Percentiles rank a stretch among this genome's conserved stretches.
phyloP scores from a whole-genome alignment of 2,888 invertebrate species.

The Dicyrtomina minuta region DNA sequence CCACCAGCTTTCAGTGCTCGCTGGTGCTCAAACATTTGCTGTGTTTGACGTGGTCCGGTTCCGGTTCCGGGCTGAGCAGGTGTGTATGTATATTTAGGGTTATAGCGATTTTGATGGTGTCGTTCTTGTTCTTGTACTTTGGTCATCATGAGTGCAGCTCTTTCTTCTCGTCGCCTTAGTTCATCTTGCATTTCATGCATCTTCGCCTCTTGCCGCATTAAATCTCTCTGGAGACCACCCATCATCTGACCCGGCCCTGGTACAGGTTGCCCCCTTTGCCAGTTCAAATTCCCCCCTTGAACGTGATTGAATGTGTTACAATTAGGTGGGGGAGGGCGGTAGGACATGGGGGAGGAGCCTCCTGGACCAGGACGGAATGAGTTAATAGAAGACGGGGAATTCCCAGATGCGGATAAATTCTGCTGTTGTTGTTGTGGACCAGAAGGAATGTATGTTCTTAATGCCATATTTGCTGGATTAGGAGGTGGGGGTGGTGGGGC shows the following conservation, averaged over 20 bases:
- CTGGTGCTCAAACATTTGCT: not conserved
- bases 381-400: slow-evolving; percentile 35
- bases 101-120: slow-evolving; percentile 54
- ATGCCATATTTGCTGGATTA: slow-evolving; percentile 52
- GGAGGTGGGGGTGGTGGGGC: slow-evolving; percentile 49
- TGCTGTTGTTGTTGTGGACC: too few species aligned
- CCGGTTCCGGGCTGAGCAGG: slow-evolving; percentile 11
- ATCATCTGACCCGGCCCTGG: not conserved
- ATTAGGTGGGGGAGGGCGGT: slow-evolving; percentile 43
- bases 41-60: too few species aligned
- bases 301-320: slow-evolving; percentile 46
- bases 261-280: slow-evolving; percentile 17
- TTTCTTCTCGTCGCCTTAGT: slow-evolving; percentile 63
- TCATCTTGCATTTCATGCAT: slow-evolving; percentile 81
- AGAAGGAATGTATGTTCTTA: slow-evolving; percentile 53
- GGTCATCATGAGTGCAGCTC: slow-evolving; percentile 52
- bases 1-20: slow-evolving; percentile 26
- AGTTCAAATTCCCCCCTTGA: slow-evolving; percentile 29
- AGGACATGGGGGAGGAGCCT: slow-evolving; percentile 35
- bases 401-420: slow-evolving; percentile 2
- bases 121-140: slow-evolving; percentile 41
- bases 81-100: slow-evolving; percentile 48
- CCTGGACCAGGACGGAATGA: slow-evolving; percentile 37
- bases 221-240: slow-evolving; percentile 58
- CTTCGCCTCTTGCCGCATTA: slow-evolving; percentile 62